Percentiles rank a stretch among this genome's conserved stretches.
Evolutionary conservation across 2,888 invertebrate species (phyloP).

Genomic region (Heliconius aoede): DNA sequence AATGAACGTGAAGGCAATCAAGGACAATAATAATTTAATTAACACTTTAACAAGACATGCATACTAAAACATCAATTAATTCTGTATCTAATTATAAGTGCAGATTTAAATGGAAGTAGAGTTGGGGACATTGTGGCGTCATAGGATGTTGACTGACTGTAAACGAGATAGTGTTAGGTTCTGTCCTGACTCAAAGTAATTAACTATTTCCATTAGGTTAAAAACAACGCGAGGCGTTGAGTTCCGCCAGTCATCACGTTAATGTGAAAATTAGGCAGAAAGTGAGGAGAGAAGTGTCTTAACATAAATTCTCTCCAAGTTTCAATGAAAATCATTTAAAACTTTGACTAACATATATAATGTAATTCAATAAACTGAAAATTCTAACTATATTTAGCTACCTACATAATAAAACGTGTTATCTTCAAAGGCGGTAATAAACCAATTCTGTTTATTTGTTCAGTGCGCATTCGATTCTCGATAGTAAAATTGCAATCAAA

Average conservation of each 20-base stretch:
- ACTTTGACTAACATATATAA: background rate
- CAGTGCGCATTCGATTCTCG: conserved; percentile 54
- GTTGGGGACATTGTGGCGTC: too few species aligned
- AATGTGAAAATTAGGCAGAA: too few species aligned
- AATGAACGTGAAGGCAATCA: too few species aligned
- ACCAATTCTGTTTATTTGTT: conserved; percentile 53
- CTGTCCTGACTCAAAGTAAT: too few species aligned
- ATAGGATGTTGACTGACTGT: too few species aligned
- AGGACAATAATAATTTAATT: too few species aligned
- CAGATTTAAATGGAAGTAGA: background rate
- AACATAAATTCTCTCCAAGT: too few species aligned
- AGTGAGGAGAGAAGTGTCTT: too few species aligned
- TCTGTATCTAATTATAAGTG: background rate
- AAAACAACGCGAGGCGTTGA: too few species aligned
- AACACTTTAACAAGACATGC: background rate
- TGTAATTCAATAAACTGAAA: conserved; percentile 27
- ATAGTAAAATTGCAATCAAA: conserved; percentile 58
- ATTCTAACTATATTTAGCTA: background rate
- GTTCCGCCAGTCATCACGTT: too few species aligned
- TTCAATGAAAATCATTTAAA: background rate
- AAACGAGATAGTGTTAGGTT: too few species aligned
- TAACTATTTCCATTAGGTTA: too few species aligned
- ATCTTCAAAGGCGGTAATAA: conserved; percentile 27
- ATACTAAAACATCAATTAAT: background rate
- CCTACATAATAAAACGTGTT: conserved; percentile 19